phyloP scores from a whole-genome alignment of 2,797 vertebrate genomes.

The Erethizon dorsatum region DNA sequence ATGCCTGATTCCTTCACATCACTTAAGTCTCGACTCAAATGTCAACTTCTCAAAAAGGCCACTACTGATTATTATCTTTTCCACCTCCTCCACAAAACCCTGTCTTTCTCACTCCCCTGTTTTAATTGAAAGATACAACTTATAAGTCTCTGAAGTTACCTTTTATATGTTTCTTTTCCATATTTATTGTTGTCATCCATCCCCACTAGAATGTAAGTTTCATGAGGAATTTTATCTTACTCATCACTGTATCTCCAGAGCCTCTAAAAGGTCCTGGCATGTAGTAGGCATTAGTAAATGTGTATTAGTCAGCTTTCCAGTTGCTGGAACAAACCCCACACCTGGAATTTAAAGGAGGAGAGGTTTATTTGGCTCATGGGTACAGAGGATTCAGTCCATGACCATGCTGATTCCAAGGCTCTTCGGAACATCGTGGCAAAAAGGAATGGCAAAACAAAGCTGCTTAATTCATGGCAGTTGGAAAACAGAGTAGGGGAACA shows the following conservation, averaged over 20 bases:
- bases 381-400: neutral
- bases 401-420: neutral
- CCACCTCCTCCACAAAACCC: no score
- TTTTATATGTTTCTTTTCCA: neutral
- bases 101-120: neutral
- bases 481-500: neutral
- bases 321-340: neutral
- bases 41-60: neutral
- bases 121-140: neutral
- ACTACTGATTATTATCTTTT: neutral
- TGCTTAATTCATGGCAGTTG: neutral
- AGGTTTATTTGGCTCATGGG: neutral
- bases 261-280: neutral
- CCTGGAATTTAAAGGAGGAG: neutral
- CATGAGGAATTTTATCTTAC: neutral
- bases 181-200: neutral
- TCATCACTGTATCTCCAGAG: neutral
- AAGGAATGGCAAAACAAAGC: neutral
- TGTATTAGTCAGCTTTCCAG: neutral
- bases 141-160: neutral
- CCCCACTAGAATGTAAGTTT: neutral
- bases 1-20: neutral
- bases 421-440: neutral
- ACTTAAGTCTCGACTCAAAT: neutral
- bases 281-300: neutral